phyloP scores from a whole-genome alignment of 2,888 invertebrate genomes.

The Noctua comes region DNA sequence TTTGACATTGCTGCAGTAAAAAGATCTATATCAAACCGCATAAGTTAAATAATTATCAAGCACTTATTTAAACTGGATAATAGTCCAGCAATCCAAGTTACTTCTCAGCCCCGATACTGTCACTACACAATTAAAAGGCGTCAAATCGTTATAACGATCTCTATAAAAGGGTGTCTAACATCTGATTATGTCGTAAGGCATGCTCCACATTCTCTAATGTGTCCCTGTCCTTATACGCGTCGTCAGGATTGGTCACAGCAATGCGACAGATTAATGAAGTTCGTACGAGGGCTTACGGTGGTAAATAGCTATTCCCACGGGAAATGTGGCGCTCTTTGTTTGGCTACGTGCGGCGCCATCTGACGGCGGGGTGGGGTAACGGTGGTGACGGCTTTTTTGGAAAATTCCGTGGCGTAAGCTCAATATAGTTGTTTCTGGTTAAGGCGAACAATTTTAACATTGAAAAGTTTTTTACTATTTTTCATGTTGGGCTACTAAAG shows the following conservation, averaged over 20 bases:
- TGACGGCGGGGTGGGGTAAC: constrained; percentile 21
- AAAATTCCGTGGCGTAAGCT: constrained; percentile 3
- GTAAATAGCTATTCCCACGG: constrained; percentile 64
- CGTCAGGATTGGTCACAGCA: constrained; percentile 56
- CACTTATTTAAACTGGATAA: constrained; percentile 7
- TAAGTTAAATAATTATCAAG: constrained; percentile 38
- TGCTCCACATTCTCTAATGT: constrained; percentile 61
- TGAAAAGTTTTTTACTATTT: neutral
- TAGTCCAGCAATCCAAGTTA: constrained; percentile 9
- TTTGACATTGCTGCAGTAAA: neutral
- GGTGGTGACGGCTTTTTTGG: neutral
- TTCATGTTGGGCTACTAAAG: neutral
- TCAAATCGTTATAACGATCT: constrained; percentile 54
- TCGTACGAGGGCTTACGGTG: constrained; percentile 47
- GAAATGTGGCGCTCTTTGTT: constrained; percentile 50
- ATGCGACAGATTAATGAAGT: constrained; percentile 63
- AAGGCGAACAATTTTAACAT: neutral
- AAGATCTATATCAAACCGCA: constrained; percentile 23
- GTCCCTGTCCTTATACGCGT: constrained; percentile 59
- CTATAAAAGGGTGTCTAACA: constrained; percentile 54
- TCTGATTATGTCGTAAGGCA: constrained; percentile 66
- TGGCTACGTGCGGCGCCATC: constrained; percentile 51
- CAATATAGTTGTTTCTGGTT: neutral
- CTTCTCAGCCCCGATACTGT: constrained; percentile 26
- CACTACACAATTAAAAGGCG: constrained; percentile 59